Percentiles rank a stretch among this genome's conserved stretches.
Conservation (phyloP, 2,888 invertebrate species). For the Rhamphomyia laevipes region DNA sequence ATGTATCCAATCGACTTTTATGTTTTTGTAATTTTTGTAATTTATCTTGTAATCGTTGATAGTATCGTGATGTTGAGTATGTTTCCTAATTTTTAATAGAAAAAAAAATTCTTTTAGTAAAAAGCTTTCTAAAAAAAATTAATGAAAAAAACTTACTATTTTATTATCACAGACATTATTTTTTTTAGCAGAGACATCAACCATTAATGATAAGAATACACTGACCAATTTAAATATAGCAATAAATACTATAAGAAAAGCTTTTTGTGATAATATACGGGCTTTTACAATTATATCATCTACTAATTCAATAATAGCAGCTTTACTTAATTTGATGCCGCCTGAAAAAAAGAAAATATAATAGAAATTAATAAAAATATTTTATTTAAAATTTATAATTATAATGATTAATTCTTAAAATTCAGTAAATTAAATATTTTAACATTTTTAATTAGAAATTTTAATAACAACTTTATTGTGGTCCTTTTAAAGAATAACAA, state of each 20-base stretch:
- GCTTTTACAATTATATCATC: slow-evolving; percentile 11
- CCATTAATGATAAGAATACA: not conserved
- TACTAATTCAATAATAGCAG: slow-evolving; percentile 11
- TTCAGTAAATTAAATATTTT: too few relatives aligned
- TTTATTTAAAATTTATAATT: not conserved
- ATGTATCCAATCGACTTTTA: slow-evolving; percentile 1
- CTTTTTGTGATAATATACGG: slow-evolving; percentile 11
- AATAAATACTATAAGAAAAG: slow-evolving; percentile 6
- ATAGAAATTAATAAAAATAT: slow-evolving; percentile 1
- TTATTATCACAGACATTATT: slow-evolving; percentile 11
- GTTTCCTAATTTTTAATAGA: slow-evolving; percentile 6
- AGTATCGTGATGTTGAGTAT: slow-evolving; percentile 5
- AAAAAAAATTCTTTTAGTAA: not conserved
- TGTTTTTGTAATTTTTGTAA: slow-evolving; percentile 9
- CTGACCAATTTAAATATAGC: slow-evolving; percentile 7
- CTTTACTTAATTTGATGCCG: slow-evolving; percentile 13
- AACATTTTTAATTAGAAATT: too few relatives aligned
- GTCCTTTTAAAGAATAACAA: too few relatives aligned
- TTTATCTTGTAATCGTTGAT: slow-evolving; percentile 8
- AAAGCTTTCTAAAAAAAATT: not conserved
- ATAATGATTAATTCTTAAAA: too few relatives aligned
- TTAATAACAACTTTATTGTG: too few relatives aligned
- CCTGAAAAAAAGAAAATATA: slow-evolving; percentile 2
- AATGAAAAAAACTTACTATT: slow-evolving; percentile 6
- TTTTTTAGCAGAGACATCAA: not conserved